Evolutionary conservation across 2,888 invertebrate genomes (phyloP).

Genomic region (Ophion slaviceki): DNA sequence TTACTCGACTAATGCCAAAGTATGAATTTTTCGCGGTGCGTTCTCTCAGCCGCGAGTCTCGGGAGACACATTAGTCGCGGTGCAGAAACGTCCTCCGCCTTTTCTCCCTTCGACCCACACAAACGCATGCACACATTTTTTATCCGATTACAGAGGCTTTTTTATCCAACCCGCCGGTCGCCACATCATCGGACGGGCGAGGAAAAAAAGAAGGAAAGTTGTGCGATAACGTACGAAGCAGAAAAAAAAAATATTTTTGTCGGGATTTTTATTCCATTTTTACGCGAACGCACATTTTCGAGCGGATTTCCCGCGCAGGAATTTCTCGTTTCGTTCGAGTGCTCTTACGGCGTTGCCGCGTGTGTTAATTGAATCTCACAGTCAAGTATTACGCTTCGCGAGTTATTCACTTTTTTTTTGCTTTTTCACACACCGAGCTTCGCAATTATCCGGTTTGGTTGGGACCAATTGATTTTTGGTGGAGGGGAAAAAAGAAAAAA

Average conservation of each 20-base stretch:
- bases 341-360: neutral
- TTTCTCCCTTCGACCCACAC: neutral
- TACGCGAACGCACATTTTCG: neutral
- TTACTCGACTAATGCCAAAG: slow-evolving; percentile 28
- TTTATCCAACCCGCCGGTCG: slow-evolving; percentile 52
- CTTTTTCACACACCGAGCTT: neutral
- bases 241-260: slow-evolving; percentile 10
- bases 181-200: slow-evolving; percentile 47
- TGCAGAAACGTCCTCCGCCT: slow-evolving; percentile 69
- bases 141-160: slow-evolving; percentile 53
- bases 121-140: slow-evolving; percentile 17
- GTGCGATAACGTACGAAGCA: slow-evolving; percentile 28
- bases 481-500: neutral
- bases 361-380: neutral
- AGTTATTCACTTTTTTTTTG: neutral
- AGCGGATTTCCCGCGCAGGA: neutral
- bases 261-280: neutral
- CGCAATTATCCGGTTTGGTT: neutral
- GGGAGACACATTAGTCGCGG: slow-evolving; percentile 66
- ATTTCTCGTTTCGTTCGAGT: neutral
- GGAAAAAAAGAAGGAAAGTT: slow-evolving; percentile 16
- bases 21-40: slow-evolving; percentile 63
- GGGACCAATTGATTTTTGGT: neutral
- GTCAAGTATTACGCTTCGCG: neutral
- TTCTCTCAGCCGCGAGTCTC: slow-evolving; percentile 67